Percentiles rank a stretch among this genome's conserved stretches.
phyloP scores from a whole-genome alignment of 2,888 invertebrate species.

The Coenonympha glycerion region DNA sequence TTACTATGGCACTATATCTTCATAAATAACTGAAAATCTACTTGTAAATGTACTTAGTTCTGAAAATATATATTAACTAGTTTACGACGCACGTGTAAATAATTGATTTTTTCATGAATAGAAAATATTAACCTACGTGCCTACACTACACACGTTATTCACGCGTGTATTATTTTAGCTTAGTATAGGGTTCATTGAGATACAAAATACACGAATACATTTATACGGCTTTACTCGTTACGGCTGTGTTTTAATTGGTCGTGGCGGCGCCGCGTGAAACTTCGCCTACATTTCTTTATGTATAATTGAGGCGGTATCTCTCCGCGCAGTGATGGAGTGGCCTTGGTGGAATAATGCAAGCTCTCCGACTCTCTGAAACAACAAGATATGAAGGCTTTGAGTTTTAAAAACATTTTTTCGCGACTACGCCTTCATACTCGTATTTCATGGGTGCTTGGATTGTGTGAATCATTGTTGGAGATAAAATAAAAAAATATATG shows the following conservation, averaged over 20 bases:
- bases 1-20: too few relatives aligned
- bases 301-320: conserved; percentile 24
- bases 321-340: conserved; percentile 19
- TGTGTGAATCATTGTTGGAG: conserved; percentile 3
- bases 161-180: too few relatives aligned
- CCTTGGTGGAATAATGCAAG: conserved; percentile 23
- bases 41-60: too few relatives aligned
- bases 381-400: conserved; percentile 24
- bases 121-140: too few relatives aligned
- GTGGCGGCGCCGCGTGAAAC: conserved; percentile 13
- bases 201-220: neutral
- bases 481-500: conserved; percentile 4
- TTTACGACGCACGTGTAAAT: too few relatives aligned
- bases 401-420: conserved; percentile 23
- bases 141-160: too few relatives aligned
- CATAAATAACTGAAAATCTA: too few relatives aligned
- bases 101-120: too few relatives aligned
- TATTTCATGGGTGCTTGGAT: conserved; percentile 16
- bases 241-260: conserved; percentile 10
- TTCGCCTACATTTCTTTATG: conserved; percentile 22
- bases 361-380: conserved; percentile 21
- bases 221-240: neutral
- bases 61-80: too few relatives aligned
- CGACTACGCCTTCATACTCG: conserved; percentile 11
- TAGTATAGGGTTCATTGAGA: too few relatives aligned